Evolutionary conservation across 2,113 vertebrate species (phyloP).

Genomic region (Anolis carolinensis): DNA sequence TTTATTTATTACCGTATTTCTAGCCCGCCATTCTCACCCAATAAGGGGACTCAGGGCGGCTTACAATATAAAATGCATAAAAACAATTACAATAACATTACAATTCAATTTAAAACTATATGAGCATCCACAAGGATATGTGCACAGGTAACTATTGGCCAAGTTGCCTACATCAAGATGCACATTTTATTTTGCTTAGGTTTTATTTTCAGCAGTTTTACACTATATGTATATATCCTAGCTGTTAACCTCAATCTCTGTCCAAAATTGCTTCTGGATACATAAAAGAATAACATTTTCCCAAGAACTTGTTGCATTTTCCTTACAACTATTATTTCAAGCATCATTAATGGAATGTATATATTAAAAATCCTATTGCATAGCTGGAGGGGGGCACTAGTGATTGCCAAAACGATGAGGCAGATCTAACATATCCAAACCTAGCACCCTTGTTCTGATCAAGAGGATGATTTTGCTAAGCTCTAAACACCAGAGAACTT

Average conservation of each 20-base stretch:
- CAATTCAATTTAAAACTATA: too few species aligned
- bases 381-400: background rate
- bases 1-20: too few species aligned
- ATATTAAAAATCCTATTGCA: background rate
- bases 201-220: background rate
- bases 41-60: too few species aligned
- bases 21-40: too few species aligned
- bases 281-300: background rate
- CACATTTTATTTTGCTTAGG: background rate
- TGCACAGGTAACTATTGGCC: background rate
- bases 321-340: background rate
- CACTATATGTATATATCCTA: background rate
- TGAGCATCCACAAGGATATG: background rate
- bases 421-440: background rate
- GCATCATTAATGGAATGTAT: background rate
- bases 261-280: background rate
- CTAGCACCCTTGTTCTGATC: too few species aligned
- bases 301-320: background rate
- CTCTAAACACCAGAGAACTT: too few species aligned
- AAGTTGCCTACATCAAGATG: background rate
- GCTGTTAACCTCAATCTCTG: background rate
- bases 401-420: background rate
- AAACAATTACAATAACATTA: too few species aligned
- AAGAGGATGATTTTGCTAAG: too few species aligned
- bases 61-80: too few species aligned